Base-by-base conservation (phyloP, 2,113 vertebrate genomes). In the Mormyrus iriodes region DNA sequence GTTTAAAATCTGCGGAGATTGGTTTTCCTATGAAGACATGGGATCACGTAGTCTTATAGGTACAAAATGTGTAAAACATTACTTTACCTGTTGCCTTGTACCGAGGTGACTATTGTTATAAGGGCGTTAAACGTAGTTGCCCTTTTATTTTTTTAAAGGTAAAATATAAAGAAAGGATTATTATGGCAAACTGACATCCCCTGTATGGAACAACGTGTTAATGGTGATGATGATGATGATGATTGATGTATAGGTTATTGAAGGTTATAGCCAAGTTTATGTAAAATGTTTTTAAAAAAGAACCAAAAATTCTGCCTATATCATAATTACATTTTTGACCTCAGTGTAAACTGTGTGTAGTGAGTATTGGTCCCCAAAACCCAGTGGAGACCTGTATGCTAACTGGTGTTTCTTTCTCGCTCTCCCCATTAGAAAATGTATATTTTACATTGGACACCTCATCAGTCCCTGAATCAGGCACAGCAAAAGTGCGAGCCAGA, bases 401-500 rank as follows among this genome's bases (percentile, higher is more conserved):
- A 84, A 48, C 21, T n/a, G 44, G 3, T 84, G 39, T 48, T 21
- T n/a, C 9, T 10, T 13, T 31, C 90, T 79, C 90, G 31, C 52
- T 89, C 27, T 88, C 24, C 90, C 87, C 90, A 88, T 90, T 88
- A 96, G 95, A 94, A 1, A 91, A 93, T 87, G 89, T 93, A 49
- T 93, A 95, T 83, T 86, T 94, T 88, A 86, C 92, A 17, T 82
- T 94, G 88, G 90, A 89, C 17, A 88, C 95, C 0, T 49, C 94
- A 27, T 90, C 88, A 0, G 93, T 95, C 65, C 93, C 90, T 0
- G 95, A 96, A 76, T 95, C 95, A 3, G 95, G 96, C 55, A 96
- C 95, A 4, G 96, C 96, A 46, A 96, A 95, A 17, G 96, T 96
- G 35, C 92, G 95, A 39, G 93, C 95, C 55, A 93, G 96, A 90